A percentile compares a stretch with the other conserved stretches of the same genome.
phyloP scores from a whole-genome alignment of 2,797 vertebrate genomes.

The Sebastes umbrosus region DNA sequence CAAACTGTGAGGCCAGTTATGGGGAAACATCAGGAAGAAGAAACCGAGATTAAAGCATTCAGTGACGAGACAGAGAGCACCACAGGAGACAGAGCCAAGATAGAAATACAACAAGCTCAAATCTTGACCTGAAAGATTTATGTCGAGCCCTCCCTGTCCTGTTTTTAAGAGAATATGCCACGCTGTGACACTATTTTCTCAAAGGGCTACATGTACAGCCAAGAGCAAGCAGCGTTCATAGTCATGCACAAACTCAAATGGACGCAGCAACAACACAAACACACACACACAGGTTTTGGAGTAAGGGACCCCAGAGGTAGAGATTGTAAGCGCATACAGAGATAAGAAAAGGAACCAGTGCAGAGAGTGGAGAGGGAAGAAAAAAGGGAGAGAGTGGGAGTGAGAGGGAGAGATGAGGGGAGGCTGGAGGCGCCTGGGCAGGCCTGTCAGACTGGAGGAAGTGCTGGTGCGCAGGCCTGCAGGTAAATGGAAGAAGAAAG shows the following conservation, averaged over 20 bases:
- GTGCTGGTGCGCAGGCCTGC: slow-evolving; percentile 73
- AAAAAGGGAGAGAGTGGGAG: slow-evolving; percentile 35
- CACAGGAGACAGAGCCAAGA: slow-evolving; percentile 22
- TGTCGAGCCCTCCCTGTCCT: slow-evolving; percentile 50
- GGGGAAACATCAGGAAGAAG: slow-evolving; percentile 44
- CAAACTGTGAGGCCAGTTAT: slow-evolving; percentile 47
- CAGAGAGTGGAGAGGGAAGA: slow-evolving; percentile 42
- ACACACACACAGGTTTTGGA: slow-evolving; percentile 47
- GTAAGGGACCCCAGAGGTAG: slow-evolving; percentile 68
- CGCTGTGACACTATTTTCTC: slow-evolving; percentile 67
- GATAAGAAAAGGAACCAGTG: slow-evolving; percentile 68
- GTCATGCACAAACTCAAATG: slow-evolving; percentile 65
- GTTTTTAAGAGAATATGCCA: slow-evolving; percentile 66
- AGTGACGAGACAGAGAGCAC: slow-evolving; percentile 28
- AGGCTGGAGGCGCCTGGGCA: slow-evolving; percentile 68
- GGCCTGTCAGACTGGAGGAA: slow-evolving; percentile 79
- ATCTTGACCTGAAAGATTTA: slow-evolving; percentile 67
- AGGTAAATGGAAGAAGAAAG: slow-evolving; percentile 86
- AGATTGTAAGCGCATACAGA: slow-evolving; percentile 63
- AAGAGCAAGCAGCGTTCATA: slow-evolving; percentile 59
- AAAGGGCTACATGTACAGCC: slow-evolving; percentile 64
- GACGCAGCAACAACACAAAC: slow-evolving; percentile 51
- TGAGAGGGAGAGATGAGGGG: slow-evolving; percentile 51
- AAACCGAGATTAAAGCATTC: slow-evolving; percentile 48
- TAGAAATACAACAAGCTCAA: slow-evolving; percentile 42